phyloP scores from a whole-genome alignment of 2,888 invertebrate species.

The Acronicta alni region DNA sequence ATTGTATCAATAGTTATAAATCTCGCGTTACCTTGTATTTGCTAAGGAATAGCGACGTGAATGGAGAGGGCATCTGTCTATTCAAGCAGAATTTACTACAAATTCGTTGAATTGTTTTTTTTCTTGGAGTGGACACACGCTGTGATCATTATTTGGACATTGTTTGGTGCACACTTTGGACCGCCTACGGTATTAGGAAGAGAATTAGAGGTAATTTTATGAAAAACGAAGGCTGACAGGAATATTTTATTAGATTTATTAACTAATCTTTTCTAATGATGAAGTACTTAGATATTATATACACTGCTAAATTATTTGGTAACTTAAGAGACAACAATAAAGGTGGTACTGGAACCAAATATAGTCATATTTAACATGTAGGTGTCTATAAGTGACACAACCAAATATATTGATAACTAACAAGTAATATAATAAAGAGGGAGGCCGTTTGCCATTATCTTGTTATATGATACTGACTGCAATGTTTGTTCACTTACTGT shows the following conservation, averaged over 20 bases:
- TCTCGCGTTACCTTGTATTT: slow-evolving; percentile 47
- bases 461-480: no score
- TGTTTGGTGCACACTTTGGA: slow-evolving; percentile 24
- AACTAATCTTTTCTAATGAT: background rate
- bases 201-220: slow-evolving; percentile 3
- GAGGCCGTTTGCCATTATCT: no score
- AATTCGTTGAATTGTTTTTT: slow-evolving; percentile 50
- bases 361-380: no score
- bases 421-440: no score
- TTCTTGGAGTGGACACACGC: slow-evolving; percentile 58
- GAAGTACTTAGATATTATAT: no score
- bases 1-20: slow-evolving; percentile 46
- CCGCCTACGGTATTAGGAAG: slow-evolving; percentile 36
- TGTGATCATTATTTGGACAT: slow-evolving; percentile 36
- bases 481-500: no score
- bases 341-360: no score
- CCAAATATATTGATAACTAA: no score
- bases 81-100: slow-evolving; percentile 54
- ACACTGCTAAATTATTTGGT: no score
- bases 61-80: slow-evolving; percentile 52
- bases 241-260: background rate
- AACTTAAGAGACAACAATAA: no score
- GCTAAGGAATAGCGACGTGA: slow-evolving; percentile 46
- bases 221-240: background rate
- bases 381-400: no score